phyloP scores from a whole-genome alignment of 2,888 invertebrate genomes.

The Dermolepida albohirtum region DNA sequence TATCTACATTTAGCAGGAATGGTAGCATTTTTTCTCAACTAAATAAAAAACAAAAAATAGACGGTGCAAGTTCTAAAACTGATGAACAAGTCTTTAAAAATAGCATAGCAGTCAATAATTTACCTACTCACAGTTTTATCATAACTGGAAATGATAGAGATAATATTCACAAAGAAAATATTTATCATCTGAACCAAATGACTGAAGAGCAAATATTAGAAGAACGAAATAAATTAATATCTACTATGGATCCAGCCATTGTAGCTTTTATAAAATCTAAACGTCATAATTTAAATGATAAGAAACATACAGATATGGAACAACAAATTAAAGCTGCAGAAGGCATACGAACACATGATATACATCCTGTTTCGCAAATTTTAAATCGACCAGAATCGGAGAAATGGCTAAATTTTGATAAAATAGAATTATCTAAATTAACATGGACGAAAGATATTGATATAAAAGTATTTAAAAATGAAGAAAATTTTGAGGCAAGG shows the following conservation, averaged over 20 bases:
- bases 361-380: slow-evolving; percentile 69
- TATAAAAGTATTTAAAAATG: slow-evolving; percentile 68
- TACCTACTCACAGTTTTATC: slow-evolving; percentile 65
- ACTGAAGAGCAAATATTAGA: slow-evolving; percentile 78
- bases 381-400: slow-evolving; percentile 72
- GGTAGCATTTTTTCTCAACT: slow-evolving; percentile 69
- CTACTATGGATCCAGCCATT: slow-evolving; percentile 74
- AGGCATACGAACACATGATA: slow-evolving; percentile 57
- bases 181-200: slow-evolving; percentile 75
- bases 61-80: slow-evolving; percentile 43
- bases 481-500: slow-evolving; percentile 79
- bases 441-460: slow-evolving; percentile 86
- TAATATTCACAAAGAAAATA: slow-evolving; percentile 81
- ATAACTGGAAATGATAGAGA: slow-evolving; percentile 67
- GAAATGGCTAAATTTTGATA: slow-evolving; percentile 87
- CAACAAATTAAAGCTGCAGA: slow-evolving; percentile 60
- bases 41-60: slow-evolving; percentile 61
- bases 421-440: slow-evolving; percentile 87
- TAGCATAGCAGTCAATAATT: slow-evolving; percentile 49
- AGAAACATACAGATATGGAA: slow-evolving; percentile 54
- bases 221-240: slow-evolving; percentile 77
- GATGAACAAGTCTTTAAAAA: slow-evolving; percentile 45
- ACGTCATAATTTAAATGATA: slow-evolving; percentile 57
- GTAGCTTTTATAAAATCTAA: slow-evolving; percentile 73
- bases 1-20: slow-evolving; percentile 57